Percentiles rank a stretch among this genome's conserved stretches.
Evolutionary conservation across 2,888 invertebrate species (phyloP).

Genomic region (Orthonevra nobilis): DNA sequence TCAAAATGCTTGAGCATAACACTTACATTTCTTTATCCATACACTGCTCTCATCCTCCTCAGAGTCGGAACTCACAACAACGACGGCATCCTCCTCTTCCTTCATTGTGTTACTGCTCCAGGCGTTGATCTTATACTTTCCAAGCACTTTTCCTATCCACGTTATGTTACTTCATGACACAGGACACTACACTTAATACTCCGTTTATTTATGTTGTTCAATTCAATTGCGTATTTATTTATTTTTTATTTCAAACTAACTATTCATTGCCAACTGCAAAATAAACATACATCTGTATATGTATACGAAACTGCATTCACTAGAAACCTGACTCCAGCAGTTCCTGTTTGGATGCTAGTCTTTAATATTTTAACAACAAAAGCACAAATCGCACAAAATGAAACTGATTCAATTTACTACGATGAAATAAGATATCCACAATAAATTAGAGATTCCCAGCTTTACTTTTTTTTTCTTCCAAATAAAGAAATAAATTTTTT

Average conservation of each 20-base stretch:
- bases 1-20: too few species aligned
- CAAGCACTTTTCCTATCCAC: conserved; percentile 6
- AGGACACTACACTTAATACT: background rate
- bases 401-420: conserved; percentile 25
- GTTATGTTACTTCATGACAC: conserved; percentile 27
- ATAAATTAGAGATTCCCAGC: background rate
- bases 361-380: conserved; percentile 19
- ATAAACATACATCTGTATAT: too few species aligned
- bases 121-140: background rate
- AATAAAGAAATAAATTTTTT: conserved; percentile 40
- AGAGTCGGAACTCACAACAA: conserved; percentile 61
- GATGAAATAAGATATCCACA: background rate
- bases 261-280: conserved; percentile 20
- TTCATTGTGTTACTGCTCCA: conserved; percentile 22
- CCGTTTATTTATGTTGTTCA: conserved; percentile 8
- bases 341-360: background rate
- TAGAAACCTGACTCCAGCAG: conserved; percentile 22
- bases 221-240: background rate
- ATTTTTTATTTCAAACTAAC: background rate
- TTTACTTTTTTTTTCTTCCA: conserved; percentile 46
- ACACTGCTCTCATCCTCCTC: conserved; percentile 48
- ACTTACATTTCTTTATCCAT: conserved; percentile 57
- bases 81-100: conserved; percentile 39
- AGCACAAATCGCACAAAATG: conserved; percentile 3
- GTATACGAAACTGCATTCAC: too few species aligned